Conservation (phyloP, 1,140 invertebrate species). For the Scaptomyza hsui region DNA sequence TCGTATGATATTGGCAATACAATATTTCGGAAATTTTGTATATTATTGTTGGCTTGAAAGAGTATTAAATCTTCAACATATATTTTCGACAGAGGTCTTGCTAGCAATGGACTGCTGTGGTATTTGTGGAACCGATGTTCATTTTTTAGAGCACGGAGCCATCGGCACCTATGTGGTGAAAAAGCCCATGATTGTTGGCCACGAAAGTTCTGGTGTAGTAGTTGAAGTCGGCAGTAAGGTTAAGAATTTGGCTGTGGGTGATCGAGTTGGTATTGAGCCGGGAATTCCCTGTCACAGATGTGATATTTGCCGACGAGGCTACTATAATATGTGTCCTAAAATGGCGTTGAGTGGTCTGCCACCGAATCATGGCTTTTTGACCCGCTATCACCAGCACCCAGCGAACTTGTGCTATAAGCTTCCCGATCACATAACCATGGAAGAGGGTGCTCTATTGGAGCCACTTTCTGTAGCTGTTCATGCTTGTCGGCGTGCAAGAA, state of each 20-base stretch:
- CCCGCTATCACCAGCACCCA: constrained; percentile 93
- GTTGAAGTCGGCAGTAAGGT: neutral
- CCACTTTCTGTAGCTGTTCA: constrained; percentile 97
- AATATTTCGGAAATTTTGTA: too few relatives aligned
- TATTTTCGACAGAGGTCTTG: too few relatives aligned
- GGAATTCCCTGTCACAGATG: neutral
- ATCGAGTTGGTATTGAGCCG: neutral
- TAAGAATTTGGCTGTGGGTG: neutral
- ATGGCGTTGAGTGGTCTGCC: constrained; percentile 96
- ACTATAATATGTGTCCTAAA: constrained; percentile 95
- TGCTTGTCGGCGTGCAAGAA: constrained; percentile 92
- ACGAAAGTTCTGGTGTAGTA: neutral
- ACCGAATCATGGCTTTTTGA: constrained; percentile 93
- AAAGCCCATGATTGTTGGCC: neutral
- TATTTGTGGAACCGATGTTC: neutral
- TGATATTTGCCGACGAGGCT: neutral
- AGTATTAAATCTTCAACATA: too few relatives aligned
- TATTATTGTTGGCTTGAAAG: too few relatives aligned
- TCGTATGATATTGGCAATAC: too few relatives aligned
- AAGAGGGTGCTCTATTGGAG: constrained; percentile 97
- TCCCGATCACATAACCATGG: constrained; percentile 93
- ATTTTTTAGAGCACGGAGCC: neutral
- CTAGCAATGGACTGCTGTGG: too few relatives aligned
- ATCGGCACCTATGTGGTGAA: neutral
- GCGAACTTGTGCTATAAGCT: constrained; percentile 97